Base-by-base conservation (phyloP, 2,888 invertebrate genomes). In the Melanchra persicariae region DNA sequence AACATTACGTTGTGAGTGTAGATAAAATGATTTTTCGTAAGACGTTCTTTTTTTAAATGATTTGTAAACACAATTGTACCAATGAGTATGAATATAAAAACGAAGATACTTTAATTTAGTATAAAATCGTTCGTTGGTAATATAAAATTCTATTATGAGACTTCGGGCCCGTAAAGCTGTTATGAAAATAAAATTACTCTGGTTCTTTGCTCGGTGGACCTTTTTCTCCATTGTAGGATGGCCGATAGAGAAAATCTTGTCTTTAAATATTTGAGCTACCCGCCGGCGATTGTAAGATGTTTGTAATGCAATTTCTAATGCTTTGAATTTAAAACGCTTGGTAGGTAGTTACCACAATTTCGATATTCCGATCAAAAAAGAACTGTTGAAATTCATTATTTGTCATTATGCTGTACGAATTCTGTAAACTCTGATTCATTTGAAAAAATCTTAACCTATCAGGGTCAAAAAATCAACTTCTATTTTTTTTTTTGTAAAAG, bases 181-280 rank as follows among this genome's bases (percentile, higher is more conserved):
- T 89, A 89, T 85, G 83, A 86, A 88, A 89, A 86, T 89, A 89
- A 87, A 90, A 88, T 87, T 81, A 87, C 82, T 83, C 84, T 73
- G 75, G 37, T 66, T 75, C 74, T 87, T 85, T 83, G 82, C 79
- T 84, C 84, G 74, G 83, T 73, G 73, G 81, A 83, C 79, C 70
- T 81, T 68, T 55, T 72, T 69, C 69, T 73, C 83, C 73, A 81
- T 89, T 85, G 82, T 88, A 74, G 69, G 76, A 78, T 45, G 83
- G 69, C 62, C 70, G 12, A 22, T 55, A 81, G 69, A 78, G 87
- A 81, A 84, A 89, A 91, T 91, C 91, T 89, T 86, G 78, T 82
- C 84, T 80, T 87, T 91, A 91, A 92, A 93, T 91, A 92, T 93
- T 93, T 91, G 92, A 88, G 69, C 70, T 87, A 86, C 86, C 43